Conservation (phyloP, 1,140 invertebrate species). For the Trachymyrmex septentrionalis region DNA sequence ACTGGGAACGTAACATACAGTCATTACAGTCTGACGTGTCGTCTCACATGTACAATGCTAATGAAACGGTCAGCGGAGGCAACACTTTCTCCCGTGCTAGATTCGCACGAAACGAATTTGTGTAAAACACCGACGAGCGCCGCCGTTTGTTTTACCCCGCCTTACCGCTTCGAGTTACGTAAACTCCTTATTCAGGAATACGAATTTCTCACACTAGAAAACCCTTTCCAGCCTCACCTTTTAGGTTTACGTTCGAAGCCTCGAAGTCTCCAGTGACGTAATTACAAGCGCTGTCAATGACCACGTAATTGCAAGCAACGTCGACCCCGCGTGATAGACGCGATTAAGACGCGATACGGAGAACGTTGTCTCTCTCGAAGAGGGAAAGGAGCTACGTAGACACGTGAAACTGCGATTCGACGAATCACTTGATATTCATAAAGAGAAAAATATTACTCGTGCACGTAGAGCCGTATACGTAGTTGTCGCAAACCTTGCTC, state of each 20-base stretch:
- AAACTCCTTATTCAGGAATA: constrained; percentile 53
- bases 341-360: not conserved
- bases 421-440: not conserved
- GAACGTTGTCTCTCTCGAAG: not conserved
- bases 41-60: constrained; percentile 8
- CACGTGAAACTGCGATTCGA: not conserved
- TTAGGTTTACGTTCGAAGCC: constrained; percentile 8
- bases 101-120: constrained; percentile 59
- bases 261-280: constrained; percentile 41
- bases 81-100: constrained; percentile 61
- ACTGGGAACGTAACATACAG: not conserved
- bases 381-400: not conserved
- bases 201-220: constrained; percentile 55
- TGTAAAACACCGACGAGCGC: constrained; percentile 32
- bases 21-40: constrained; percentile 21
- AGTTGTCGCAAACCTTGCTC: not conserved
- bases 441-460: constrained; percentile 6
- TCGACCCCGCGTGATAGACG: not conserved
- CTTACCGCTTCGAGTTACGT: constrained; percentile 32
- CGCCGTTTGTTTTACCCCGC: constrained; percentile 8
- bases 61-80: constrained; percentile 51
- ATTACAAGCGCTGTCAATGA: constrained; percentile 47
- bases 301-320: constrained; percentile 47
- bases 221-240: constrained; percentile 37
- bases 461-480: not conserved